Percentiles rank a stretch among this genome's conserved stretches.
Conservation (phyloP, 2,888 invertebrate genomes). For the Drosophila longiperda region DNA sequence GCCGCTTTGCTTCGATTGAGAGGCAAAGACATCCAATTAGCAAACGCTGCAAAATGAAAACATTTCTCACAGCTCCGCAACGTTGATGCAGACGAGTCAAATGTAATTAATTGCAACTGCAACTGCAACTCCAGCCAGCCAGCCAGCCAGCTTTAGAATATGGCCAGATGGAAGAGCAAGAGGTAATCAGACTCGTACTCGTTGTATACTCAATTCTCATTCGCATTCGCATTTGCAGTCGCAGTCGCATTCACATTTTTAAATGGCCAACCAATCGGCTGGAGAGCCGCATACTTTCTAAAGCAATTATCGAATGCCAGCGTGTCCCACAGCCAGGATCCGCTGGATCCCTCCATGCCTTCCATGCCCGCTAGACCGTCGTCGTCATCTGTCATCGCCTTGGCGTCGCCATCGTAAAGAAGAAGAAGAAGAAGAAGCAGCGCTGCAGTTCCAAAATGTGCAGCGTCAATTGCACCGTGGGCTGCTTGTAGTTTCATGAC, state of each 20-base stretch:
- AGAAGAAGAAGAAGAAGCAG: background rate
- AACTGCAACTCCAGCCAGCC: slow-evolving; percentile 20
- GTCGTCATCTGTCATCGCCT: slow-evolving; percentile 62
- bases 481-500: slow-evolving; percentile 82
- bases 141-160: slow-evolving; percentile 21
- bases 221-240: slow-evolving; percentile 42
- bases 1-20: background rate
- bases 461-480: slow-evolving; percentile 69
- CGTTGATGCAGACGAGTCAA: slow-evolving; percentile 42
- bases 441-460: slow-evolving; percentile 14
- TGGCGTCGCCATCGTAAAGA: slow-evolving; percentile 65
- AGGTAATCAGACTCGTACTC: slow-evolving; percentile 14
- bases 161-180: slow-evolving; percentile 17
- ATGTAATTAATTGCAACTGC: slow-evolving; percentile 73
- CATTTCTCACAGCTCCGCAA: slow-evolving; percentile 76
- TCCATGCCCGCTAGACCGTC: slow-evolving; percentile 15
- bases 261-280: slow-evolving; percentile 71
- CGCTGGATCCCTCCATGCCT: background rate
- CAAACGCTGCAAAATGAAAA: slow-evolving; percentile 76
- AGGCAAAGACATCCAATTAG: slow-evolving; percentile 63
- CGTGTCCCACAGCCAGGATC: slow-evolving; percentile 48
- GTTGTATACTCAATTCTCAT: slow-evolving; percentile 19
- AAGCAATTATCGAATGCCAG: slow-evolving; percentile 80
- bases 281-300: slow-evolving; percentile 75
- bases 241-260: slow-evolving; percentile 55